These are phyloP conservation scores for Palythoa heliodiscus DNA, from an alignment of 92 coral and sea anemone species.

Conservation along the genomic window DNA sequence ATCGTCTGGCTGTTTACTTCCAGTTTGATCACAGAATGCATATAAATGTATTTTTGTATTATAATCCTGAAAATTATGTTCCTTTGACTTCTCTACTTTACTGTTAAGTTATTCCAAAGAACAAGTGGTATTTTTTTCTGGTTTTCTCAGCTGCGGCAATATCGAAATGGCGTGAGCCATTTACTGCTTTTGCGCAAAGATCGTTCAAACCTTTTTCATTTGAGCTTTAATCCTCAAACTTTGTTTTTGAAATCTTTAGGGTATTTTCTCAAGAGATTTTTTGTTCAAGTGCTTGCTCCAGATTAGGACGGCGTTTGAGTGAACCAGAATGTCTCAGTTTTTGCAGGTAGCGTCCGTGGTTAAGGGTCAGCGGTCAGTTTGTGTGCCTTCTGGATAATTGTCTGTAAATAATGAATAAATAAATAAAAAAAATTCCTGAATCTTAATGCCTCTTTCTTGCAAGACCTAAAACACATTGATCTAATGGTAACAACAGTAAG, in stretches of 20 bases:
- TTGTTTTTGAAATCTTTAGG: background rate
- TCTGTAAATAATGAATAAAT: background rate
- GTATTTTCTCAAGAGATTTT: background rate
- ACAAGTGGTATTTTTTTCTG: background rate
- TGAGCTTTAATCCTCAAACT: no score
- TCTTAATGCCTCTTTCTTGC: background rate
- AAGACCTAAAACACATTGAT: background rate
- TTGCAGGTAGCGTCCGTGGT: background rate
- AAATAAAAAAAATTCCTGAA: background rate
- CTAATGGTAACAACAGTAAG: no score
- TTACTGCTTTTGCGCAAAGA: background rate
- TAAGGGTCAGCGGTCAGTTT: background rate
- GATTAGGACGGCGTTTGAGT: no score
- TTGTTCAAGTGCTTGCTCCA: background rate
- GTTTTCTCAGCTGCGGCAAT: background rate
- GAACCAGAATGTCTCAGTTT: background rate
- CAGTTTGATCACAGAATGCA: background rate
- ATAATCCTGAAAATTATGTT: background rate
- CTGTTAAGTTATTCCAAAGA: background rate
- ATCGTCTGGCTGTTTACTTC: background rate
- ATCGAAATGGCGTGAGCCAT: background rate
- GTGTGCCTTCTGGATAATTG: background rate
- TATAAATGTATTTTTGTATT: constrained; percentile 44
- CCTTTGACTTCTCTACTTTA: background rate
- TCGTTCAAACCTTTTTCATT: background rate